Conservation (phyloP, 1,140 invertebrate species). For the Bombus polaris region DNA sequence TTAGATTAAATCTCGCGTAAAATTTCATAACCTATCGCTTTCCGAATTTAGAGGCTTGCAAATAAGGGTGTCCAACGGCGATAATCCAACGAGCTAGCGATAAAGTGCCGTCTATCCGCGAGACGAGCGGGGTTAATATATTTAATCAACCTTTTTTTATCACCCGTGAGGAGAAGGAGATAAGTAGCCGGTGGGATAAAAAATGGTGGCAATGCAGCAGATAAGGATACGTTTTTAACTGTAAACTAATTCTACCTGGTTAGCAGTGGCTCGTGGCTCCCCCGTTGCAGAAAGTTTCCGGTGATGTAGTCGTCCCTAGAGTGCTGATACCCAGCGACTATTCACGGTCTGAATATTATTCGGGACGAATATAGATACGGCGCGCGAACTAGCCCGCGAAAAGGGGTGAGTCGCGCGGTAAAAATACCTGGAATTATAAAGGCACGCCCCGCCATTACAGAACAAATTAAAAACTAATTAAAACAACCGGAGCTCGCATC, state of each 20-base stretch:
- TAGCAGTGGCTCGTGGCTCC: constrained; percentile 15
- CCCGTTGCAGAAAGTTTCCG: constrained; percentile 67
- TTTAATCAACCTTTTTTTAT: constrained; percentile 24
- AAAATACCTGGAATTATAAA: constrained; percentile 74
- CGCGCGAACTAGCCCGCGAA: constrained; percentile 49
- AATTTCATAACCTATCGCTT: background rate
- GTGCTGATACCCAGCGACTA: constrained; percentile 56
- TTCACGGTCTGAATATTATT: constrained; percentile 67
- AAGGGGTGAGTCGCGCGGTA: constrained; percentile 61
- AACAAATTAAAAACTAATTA: constrained; percentile 80
- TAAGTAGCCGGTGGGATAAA: constrained; percentile 42
- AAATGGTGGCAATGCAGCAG: constrained; percentile 36
- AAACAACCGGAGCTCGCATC: constrained; percentile 64
- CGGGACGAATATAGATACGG: constrained; percentile 53
- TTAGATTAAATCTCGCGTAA: background rate
- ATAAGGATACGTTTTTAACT: constrained; percentile 67
- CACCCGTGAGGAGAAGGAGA: background rate
- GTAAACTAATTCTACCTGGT: constrained; percentile 74
- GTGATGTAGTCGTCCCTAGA: constrained; percentile 75
- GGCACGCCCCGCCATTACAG: constrained; percentile 71
- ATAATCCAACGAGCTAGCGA: background rate
- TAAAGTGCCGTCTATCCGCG: background rate
- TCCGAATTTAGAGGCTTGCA: background rate
- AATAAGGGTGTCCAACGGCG: background rate
- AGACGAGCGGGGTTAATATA: constrained; percentile 1